Percentiles rank a stretch among this genome's conserved stretches.
phyloP scores from a whole-genome alignment of 2,797 vertebrate genomes.

The Takifugu ocellatus region DNA sequence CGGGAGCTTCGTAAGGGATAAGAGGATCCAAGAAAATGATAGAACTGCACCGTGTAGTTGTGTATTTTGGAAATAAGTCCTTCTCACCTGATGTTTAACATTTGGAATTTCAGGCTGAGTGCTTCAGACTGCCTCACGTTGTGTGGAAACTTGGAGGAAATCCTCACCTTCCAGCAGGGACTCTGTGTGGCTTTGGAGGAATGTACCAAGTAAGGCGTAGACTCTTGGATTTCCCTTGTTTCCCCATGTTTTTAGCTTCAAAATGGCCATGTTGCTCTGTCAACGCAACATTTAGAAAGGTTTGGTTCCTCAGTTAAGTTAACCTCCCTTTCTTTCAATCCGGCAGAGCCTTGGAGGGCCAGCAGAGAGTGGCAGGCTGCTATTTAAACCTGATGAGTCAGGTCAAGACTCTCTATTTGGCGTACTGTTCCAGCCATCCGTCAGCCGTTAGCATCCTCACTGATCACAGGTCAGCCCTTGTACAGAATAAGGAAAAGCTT shows the following conservation, averaged over 20 bases:
- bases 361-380: constrained; percentile 89
- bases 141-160: constrained; percentile 92
- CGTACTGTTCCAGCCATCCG: constrained; percentile 94
- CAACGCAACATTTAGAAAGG: neutral
- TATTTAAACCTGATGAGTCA: constrained; percentile 89
- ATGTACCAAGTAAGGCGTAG: constrained; percentile 85
- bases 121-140: constrained; percentile 80
- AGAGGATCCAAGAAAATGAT: neutral
- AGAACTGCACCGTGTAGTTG: neutral
- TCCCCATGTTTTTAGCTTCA: too few relatives aligned
- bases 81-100: neutral
- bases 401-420: constrained; percentile 87
- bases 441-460: constrained; percentile 92
- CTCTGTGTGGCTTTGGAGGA: constrained; percentile 91
- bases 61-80: neutral
- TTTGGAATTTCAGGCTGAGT: constrained; percentile 75
- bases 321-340: neutral
- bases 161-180: constrained; percentile 90
- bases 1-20: neutral
- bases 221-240: too few relatives aligned
- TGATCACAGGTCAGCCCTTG: constrained; percentile 85
- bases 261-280: neutral
- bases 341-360: constrained; percentile 85
- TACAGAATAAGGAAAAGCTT: too few relatives aligned
- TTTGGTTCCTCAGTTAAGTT: neutral